These are phyloP conservation scores for Epicampocera succincta DNA, from an alignment of 2,888 invertebrate species.

Conservation along the genomic window DNA sequence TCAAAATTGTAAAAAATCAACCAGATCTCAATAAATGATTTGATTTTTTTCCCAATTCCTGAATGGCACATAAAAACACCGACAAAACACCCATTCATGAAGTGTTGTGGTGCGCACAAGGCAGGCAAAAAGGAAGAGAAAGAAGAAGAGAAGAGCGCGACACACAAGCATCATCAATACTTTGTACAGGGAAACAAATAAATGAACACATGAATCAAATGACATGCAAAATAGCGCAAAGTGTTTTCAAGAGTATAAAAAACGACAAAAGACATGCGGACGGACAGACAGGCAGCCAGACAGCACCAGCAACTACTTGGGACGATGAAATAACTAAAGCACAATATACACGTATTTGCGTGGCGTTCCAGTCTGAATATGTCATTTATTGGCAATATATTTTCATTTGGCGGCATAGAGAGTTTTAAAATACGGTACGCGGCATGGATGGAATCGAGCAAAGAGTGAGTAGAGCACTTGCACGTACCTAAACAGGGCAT, in stretches of 20 bases:
- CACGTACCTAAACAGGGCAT: too few species aligned
- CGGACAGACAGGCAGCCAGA: conserved; percentile 18
- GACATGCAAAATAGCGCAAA: conserved; percentile 69
- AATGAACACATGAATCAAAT: conserved; percentile 68
- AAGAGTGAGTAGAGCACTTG: too few species aligned
- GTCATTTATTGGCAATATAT: conserved; percentile 15
- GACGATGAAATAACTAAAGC: neutral
- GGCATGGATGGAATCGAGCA: too few species aligned
- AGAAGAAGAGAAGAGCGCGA: conserved; percentile 16
- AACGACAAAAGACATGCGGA: neutral
- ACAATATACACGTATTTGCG: conserved; percentile 37
- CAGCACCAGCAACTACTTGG: conserved; percentile 29
- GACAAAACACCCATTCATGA: conserved; percentile 63
- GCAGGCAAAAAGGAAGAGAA: conserved; percentile 11
- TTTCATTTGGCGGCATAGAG: neutral
- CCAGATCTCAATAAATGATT: conserved; percentile 25
- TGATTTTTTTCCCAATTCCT: neutral
- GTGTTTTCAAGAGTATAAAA: conserved; percentile 49
- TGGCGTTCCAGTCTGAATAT: conserved; percentile 59
- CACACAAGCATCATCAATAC: conserved; percentile 47
- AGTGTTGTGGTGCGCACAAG: neutral
- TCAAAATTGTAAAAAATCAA: conserved; percentile 22
- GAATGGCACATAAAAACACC: conserved; percentile 42
- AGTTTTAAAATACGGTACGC: neutral
- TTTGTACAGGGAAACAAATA: conserved; percentile 54